Conservation (phyloP, 1,140 invertebrate genomes). For the Drosophila burlai region DNA sequence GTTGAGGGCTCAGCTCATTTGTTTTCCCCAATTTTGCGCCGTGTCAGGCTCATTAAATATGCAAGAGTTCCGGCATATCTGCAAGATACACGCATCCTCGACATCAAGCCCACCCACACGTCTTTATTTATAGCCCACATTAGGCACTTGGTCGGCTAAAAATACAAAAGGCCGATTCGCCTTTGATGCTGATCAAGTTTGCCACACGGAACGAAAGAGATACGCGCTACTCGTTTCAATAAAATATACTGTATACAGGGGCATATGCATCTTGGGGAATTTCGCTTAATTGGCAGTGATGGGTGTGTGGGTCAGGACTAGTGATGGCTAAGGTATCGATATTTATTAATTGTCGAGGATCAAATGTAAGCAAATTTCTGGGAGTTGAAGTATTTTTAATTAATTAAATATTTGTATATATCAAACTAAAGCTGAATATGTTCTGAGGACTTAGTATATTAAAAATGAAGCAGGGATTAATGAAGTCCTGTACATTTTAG, state of each 20-base stretch:
- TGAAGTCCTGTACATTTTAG: background rate
- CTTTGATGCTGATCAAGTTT: conserved; percentile 49
- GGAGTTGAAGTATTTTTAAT: no score
- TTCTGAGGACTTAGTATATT: background rate
- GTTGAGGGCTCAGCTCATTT: background rate
- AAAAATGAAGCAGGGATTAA: background rate
- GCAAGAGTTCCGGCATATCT: conserved; percentile 40
- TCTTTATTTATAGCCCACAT: conserved; percentile 55
- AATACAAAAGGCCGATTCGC: conserved; percentile 37
- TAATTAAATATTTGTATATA: no score
- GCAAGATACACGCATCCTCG: conserved; percentile 28
- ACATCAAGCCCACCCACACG: conserved; percentile 15
- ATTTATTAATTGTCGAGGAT: background rate
- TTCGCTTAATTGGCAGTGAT: conserved; percentile 59
- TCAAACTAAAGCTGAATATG: background rate
- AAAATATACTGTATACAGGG: conserved; percentile 27
- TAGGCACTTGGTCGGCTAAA: conserved; percentile 51
- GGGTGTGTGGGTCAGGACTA: conserved; percentile 1
- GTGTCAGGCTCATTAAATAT: conserved; percentile 56
- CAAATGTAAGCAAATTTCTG: no score
- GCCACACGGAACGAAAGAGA: conserved; percentile 33
- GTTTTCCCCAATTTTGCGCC: conserved; percentile 30
- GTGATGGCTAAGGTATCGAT: background rate
- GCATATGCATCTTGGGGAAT: conserved; percentile 44
- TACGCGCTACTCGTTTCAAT: conserved; percentile 19